A percentile compares a stretch with the other conserved stretches of the same genome.
phyloP scores from a whole-genome alignment of 2,888 invertebrate genomes.

The Sturmia bella region DNA sequence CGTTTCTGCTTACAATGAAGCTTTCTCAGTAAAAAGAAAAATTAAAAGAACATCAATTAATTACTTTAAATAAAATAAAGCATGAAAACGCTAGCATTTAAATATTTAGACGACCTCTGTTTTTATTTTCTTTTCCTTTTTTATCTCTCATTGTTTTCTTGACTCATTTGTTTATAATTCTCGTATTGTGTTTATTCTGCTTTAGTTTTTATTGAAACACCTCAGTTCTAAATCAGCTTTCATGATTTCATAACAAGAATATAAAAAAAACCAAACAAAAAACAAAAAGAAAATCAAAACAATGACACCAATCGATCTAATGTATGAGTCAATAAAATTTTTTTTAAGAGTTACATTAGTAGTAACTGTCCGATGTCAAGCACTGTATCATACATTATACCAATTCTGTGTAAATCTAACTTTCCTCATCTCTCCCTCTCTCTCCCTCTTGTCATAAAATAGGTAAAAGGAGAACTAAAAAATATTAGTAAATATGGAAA shows the following conservation, averaged over 20 bases:
- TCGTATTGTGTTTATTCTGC: constrained; percentile 3
- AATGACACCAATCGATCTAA: constrained; percentile 63
- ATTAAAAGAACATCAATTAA: constrained; percentile 5
- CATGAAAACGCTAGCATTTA: constrained; percentile 65
- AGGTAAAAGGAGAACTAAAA: constrained; percentile 19
- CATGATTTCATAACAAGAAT: constrained; percentile 62
- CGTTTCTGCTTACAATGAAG: constrained; percentile 39
- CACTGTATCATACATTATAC: constrained; percentile 61
- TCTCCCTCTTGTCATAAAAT: constrained; percentile 20
- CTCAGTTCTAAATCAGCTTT: constrained; percentile 64
- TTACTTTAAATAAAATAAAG: constrained; percentile 46
- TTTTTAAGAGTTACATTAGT: constrained; percentile 27
- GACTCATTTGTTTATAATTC: constrained; percentile 3
- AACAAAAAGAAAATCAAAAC: constrained; percentile 7
- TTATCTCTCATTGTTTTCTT: constrained; percentile 8
- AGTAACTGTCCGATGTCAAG: constrained; percentile 43
- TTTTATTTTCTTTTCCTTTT: constrained; percentile 15
- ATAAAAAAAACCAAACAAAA: constrained; percentile 24
- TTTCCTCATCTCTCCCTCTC: constrained; percentile 11
- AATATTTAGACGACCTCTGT: constrained; percentile 34
- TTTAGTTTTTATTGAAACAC: constrained; percentile 27
- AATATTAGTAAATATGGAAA: constrained; percentile 20
- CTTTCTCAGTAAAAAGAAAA: neutral
- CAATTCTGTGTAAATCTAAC: constrained; percentile 21
- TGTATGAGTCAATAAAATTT: constrained; percentile 38